Evolutionary conservation across 2,113 vertebrate genomes (phyloP), one percentile per base, ranked within the genome.

Genomic region (Piaya cayana): DNA sequence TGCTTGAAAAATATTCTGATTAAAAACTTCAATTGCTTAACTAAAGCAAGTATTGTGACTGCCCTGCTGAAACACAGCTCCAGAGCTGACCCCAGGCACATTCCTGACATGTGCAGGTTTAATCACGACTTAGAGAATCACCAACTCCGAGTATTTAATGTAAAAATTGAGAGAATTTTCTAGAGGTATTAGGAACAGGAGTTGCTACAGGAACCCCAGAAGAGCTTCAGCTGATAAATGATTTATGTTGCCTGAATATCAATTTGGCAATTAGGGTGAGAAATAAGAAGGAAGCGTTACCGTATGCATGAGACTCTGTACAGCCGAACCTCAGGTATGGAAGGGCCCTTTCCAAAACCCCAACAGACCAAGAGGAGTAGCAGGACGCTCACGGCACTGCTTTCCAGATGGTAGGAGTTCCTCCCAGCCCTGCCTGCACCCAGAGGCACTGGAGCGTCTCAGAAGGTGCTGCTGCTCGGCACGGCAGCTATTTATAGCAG

Each of bases 111-210:
- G 1, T 0, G 0, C 19, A 5, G 49, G 37, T 85, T 53, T 15
- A 62, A 90, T 20, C 2, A 1, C 0, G 0, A 21, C 56, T 60
- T 15, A 21, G 27, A 78, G 37, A 55, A 60, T 17, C n/a, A 9
- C 23, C 79, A 50, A 8, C 22, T 45, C 64, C 11, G 6, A 70
- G 17, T 14, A 34, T 10, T 45, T 50, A 9, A n/a, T 0, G 2
- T 10, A 25, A 53, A 93, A 45, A 13, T 3, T 20, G 9, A 37
- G 4, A 18, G 47, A 55, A 81, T 37, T 59, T 86, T 84, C 86
- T 56, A 47, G 37, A 47, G 7, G 52, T 0, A 0, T 10, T 11
- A 59, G 19, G 27, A 63, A 50, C 1, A 15, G 14, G 29, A 83
- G 67, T 7, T 60, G 27, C 32, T 47, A 11, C 36, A 27, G 17